These are phyloP conservation scores for Styela clava DNA, from an alignment of 23 tunicate genomes.

Conservation along the genomic window DNA sequence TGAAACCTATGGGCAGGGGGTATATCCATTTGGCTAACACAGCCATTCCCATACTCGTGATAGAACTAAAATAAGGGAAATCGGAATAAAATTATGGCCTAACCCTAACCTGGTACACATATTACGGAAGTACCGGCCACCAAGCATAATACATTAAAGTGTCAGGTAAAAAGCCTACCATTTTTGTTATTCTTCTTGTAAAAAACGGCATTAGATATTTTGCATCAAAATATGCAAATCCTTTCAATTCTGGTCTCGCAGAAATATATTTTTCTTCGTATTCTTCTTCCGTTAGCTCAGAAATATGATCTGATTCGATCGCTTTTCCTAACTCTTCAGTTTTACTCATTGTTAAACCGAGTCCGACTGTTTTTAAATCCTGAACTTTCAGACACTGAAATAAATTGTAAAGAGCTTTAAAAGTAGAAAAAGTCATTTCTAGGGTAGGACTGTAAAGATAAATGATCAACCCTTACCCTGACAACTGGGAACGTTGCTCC, in stretches of 20 bases:
- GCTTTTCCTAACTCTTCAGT: constrained; percentile 97
- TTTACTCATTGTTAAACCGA: constrained; percentile 80
- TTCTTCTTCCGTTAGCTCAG: constrained; percentile 95
- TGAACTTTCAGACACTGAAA: constrained; percentile 74
- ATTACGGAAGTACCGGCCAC: no score
- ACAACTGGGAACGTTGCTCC: constrained; percentile 96
- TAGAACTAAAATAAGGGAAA: no score
- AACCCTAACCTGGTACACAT: no score
- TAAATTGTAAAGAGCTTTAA: background rate
- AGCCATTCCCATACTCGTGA: no score
- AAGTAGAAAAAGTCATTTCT: background rate
- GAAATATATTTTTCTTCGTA: constrained; percentile 62
- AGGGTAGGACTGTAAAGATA: no score
- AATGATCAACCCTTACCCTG: no score
- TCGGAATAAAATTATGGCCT: no score
- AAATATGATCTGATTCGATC: constrained; percentile 87
- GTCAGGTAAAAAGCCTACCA: no score
- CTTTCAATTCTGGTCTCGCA: constrained; percentile 43
- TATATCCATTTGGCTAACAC: no score
- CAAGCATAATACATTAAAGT: no score
- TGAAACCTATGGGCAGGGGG: no score
- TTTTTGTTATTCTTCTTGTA: constrained; percentile 92
- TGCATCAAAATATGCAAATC: constrained; percentile 90
- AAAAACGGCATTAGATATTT: constrained; percentile 94
- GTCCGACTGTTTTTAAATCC: constrained; percentile 53